A percentile compares a stretch with the other conserved stretches of the same genome.
Evolutionary conservation across 2,888 invertebrate genomes (phyloP).

Genomic region (Gandaritis pyraliata): DNA sequence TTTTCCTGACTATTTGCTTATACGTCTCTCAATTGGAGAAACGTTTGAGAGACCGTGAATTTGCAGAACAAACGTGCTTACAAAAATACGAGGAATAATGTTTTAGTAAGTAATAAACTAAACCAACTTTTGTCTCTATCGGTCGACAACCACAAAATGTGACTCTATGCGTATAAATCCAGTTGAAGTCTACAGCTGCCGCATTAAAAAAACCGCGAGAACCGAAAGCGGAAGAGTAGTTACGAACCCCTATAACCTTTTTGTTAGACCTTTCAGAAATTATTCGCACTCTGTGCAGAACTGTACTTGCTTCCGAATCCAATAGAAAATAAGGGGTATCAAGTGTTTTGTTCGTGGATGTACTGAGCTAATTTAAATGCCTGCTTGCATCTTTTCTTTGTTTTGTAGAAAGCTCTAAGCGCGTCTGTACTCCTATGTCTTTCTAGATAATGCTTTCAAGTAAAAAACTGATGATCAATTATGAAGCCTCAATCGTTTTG

Average conservation of each 20-base stretch:
- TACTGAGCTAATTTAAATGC: conserved; percentile 1
- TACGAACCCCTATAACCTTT: conserved; percentile 45
- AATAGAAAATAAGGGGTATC: conserved; percentile 7
- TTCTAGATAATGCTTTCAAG: not conserved
- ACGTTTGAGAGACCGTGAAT: no score
- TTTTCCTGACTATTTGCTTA: no score
- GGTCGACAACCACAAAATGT: not conserved
- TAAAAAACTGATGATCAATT: not conserved
- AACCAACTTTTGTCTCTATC: no score
- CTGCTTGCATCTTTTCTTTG: not conserved
- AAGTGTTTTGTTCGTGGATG: not conserved
- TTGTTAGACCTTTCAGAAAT: conserved; percentile 43
- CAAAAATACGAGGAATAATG: no score
- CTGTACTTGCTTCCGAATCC: conserved; percentile 30
- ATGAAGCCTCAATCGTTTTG: not conserved
- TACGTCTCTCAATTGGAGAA: no score
- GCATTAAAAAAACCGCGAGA: conserved; percentile 42
- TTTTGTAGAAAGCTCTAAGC: not conserved
- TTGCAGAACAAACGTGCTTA: no score
- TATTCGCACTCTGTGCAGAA: conserved; percentile 40
- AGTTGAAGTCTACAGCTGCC: conserved; percentile 33
- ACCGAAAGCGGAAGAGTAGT: conserved; percentile 38
- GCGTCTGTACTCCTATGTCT: not conserved
- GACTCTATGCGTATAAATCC: not conserved
- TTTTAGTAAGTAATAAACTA: no score